Evolutionary conservation across 2,797 vertebrate species (phyloP), one percentile per base, ranked within the genome.

Genomic region (Anableps anableps): DNA sequence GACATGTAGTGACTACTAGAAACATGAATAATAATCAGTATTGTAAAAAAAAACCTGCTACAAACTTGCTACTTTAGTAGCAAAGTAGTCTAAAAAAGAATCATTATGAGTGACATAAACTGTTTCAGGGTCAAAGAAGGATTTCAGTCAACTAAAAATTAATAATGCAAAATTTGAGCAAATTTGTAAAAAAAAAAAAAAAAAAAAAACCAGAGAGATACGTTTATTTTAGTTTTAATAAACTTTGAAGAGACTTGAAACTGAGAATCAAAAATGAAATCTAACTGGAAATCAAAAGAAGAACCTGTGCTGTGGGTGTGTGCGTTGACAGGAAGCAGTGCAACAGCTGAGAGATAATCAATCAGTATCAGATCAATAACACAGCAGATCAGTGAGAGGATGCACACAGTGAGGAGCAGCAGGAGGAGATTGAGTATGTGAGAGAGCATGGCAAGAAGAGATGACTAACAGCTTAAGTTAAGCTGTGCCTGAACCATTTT

Each of bases 331-430:
- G 85, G 81, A 90, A 86, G 81, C 38, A n/a, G 38, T 72, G 64
- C 45, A 48, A 8, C 72, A 50, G 74, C 72, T 79, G 72, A 78
- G 62, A 84, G 83, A 87, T 80, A 31, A 89, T 70, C 83, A 79
- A 82, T 88, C 72, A 82, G 1, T 0, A 2, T 5, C 55, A 48
- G 81, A 88, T 92, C 88, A 72, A 80, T 90, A 84, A 74, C 74
- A 71, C 68, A 74, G 78, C 66, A 80, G 77, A 60, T 68, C 68
- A 43, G 29, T 17, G 64, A 29, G 34, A 75, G 58, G 77, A 70
- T n/a, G 38, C 68, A 84, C 38, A 76, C 38, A 8, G 48, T 17
- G 77, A 74, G 75, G 62, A 78, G 47, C 19, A 21, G 36, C 31
- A 64, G 31, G 60, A 64, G 31, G 60, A 64, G 17, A 36, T 36